Base-by-base conservation (phyloP, 2,888 invertebrate species). In the Schizotus pectinicornis region DNA sequence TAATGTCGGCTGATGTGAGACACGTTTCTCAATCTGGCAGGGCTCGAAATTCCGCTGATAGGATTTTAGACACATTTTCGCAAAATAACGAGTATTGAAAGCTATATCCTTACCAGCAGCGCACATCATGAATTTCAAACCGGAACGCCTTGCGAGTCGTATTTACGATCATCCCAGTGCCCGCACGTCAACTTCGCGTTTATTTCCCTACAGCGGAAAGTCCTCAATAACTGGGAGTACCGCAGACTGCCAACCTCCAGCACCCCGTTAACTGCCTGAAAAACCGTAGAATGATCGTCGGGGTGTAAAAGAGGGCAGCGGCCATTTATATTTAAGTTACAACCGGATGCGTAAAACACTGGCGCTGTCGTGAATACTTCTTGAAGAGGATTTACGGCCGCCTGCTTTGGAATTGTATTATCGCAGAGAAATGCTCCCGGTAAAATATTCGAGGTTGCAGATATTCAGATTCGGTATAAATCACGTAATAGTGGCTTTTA, bases 1-100 rank as follows among this genome's bases (percentile, higher is more conserved):
- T 22, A 22, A 22, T 22, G 22, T 22, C 22, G 22, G 22, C 5
- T 22, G 22, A 35, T 35, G 35, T 35, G 43, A 11, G 11, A 14
- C 54, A 47, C 47, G 54, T 54, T 41, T 36, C 41, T 41, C 54
- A 54, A 54, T 54, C 45, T 54, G 45, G 34, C 43, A 42, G 41
- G 35, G 41, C 32, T 38, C 47, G 38, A 22, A 48, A 55, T 45
- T 43, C 38, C 46, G 46, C 49, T 61, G 57, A 59, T 62, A 39
- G 56, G 56, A 49, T 62, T 62, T 59, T 49, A 62, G 52, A 39
- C 62, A 62, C 59, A 59, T 62, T 59, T 56, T 50, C 34, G 48
- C 49, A 51, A 59, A 59, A 62, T 59, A 62, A 62, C 59, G 53
- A 59, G 55, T 56, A 62, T 55, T 62, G 62, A 62, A 62, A 62